Evolutionary conservation across 2,888 invertebrate species (phyloP), one percentile per base, ranked within the genome.

Genomic region (Xestia c-nigrum): DNA sequence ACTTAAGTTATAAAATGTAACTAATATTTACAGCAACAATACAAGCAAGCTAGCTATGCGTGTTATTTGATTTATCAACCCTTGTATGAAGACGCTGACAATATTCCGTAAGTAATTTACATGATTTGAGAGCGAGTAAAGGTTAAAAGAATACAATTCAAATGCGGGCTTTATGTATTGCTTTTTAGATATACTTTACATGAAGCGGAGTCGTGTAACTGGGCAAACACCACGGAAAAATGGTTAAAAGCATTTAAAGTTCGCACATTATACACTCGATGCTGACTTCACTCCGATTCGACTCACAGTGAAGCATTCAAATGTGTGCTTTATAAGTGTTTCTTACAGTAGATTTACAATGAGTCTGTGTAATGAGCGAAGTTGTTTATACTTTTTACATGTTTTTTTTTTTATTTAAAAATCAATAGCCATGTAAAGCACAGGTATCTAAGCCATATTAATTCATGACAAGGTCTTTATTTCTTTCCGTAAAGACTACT

Each of bases 21-120:
- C 74, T 85, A 85, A 85, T 87, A 90, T 89, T 88, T 90, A 90
- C 89, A 90, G 80, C 80, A 87, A 88, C 80, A 69, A 83, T 85
- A 38, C 80, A 84, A 84, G 80, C 81, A 84, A 82, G 59, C 43
- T 79, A 82, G 55, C 38, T 79, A 68, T 66, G 80, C 31, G 74
- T 77, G 70, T 61, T 80, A 71, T 75, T 78, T 78, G 55, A n/a
- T 73, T 80, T 47, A 55, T 63, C 21, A 59, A 12, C 59, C 59
- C 16, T 72, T 72, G 52, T 78, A 76, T 59, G 52, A 67, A 55
- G 55, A 47, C 24, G 6, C 47, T 46, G 16, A 63, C 61, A 80
- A 31, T 64, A 47, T 55, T 55, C 24, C 47, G 47, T n/a, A n/a
- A 74, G 21, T 50, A 3, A 76, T 3, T 52, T 50, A 12, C 21